Evolutionary conservation across 2,888 invertebrate species (phyloP), one percentile per base, ranked within the genome.

Genomic region (Drosophila eohydei): DNA sequence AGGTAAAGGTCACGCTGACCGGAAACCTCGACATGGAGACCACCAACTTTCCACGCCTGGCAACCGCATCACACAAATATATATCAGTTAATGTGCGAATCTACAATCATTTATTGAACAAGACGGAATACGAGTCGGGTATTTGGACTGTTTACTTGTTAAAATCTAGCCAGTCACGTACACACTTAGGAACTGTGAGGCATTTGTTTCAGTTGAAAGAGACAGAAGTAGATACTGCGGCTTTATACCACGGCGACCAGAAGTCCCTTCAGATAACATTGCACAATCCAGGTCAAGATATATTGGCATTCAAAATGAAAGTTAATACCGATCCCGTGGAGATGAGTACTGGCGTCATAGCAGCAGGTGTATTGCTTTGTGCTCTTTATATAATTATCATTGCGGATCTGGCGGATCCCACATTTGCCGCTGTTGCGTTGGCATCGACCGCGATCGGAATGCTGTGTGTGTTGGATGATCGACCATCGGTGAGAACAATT

Each of bases 361-460:
- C 96, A 82, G 96, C 96, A 0, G 94, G 95, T 0, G 75, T 95
- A 0, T 94, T 98, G 2, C 93, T 98, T 1, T 70, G 95, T 2
- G 94, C 95, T 0, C 93, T 98, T n/a, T 98, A 98, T 83, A 85
- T 96, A 12, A 93, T 98, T 41, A 97, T 98, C 56, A 96, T 97
- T 74, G 97, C 91, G 88, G 93, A 96, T 94, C 91, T 96, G 36
- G 94, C 96, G 0, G 96, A 96, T 90, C 93, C 80, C 2, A 78
- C 89, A 2, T 88, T 86, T 21, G 83, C 74, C 12, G 56, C 81
- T 0, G 7, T 85, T 0, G 5, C 88, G 95, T 80, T 68, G 95
- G 95, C 95, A 0, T 91, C 96, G 40, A 93, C 95, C 81, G 94
- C 95, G 0, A 93, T 97, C 36, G 96, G 95, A 2, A 94, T 95